phyloP scores from a whole-genome alignment of 2,888 invertebrate genomes.

The Horisme vitalbata region DNA sequence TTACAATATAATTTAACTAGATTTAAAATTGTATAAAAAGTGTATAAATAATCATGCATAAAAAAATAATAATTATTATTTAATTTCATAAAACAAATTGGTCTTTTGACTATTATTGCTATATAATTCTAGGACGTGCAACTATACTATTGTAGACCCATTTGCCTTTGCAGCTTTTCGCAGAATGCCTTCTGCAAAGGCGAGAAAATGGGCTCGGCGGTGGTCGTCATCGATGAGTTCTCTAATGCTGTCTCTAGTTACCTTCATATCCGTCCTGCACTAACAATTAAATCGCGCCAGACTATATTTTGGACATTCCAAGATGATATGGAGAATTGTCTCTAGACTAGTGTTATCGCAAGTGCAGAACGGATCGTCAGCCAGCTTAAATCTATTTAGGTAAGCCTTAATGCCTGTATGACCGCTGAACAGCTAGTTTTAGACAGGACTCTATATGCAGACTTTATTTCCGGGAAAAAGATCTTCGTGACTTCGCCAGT shows the following conservation, averaged over 20 bases:
- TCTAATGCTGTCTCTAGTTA: neutral
- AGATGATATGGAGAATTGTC: neutral
- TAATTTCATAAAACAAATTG: too few relatives aligned
- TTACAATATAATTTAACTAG: too few relatives aligned
- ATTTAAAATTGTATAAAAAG: too few relatives aligned
- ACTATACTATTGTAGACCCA: too few relatives aligned
- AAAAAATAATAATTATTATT: too few relatives aligned
- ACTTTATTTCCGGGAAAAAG: neutral
- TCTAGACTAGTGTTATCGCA: neutral
- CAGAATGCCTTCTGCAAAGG: neutral
- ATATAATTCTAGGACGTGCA: too few relatives aligned
- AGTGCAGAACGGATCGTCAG: neutral
- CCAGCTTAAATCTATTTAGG: conserved; percentile 1
- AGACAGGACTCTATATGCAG: neutral
- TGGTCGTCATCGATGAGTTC: neutral
- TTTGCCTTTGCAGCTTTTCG: too few relatives aligned
- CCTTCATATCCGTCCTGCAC: neutral
- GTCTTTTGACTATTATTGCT: too few relatives aligned
- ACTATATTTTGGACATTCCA: neutral
- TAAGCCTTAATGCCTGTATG: conserved; percentile 1
- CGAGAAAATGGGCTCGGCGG: neutral
- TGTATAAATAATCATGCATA: too few relatives aligned
- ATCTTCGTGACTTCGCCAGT: neutral
- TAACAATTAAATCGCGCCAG: neutral
- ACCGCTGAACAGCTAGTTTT: neutral